Base-by-base conservation (phyloP, 2,797 vertebrate species). In the Vireo griseus region DNA sequence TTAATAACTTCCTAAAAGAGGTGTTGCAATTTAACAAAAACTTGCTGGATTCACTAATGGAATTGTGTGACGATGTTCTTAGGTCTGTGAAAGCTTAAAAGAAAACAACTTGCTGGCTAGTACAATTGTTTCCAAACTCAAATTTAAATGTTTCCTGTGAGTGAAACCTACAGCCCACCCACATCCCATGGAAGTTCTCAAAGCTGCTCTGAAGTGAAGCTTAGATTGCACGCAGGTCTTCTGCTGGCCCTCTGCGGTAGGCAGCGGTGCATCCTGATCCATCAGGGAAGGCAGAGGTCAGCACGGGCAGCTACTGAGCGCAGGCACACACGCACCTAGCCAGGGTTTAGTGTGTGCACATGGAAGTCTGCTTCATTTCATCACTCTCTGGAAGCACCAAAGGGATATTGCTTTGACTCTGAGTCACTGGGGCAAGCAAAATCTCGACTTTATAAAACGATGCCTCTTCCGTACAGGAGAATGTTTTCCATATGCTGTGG, bases 401-500 rank as follows among this genome's bases (percentile, higher is more conserved):
- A 88, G 68, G 66, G 61, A 57, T 90, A 68, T 72, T 94, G 47
- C 66, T 88, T 72, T 50, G 54, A 63, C 75, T 81, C 57, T 33
- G 44, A 94, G 61, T 75, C 71, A 68, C 48, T 4, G 1, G 16
- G 67, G 73, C 48, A 81, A 92, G 85, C 6, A 72, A 88, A 88
- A 78, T 83, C 79, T 69, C 11, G 3, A 20, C 39, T 91, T 94
- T 39, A 91, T 75, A 62, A 75, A 88, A 65, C 0, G 0, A 21
- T 83, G 73, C 33, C n/a, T 90, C 79, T 84, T 24, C n/a, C 19
- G 6, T 33, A 55, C 28, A 9, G 51, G 31, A 33, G 77, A 94
- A 86, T 95, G 76, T 18, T 86, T 95, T 85, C 94, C 91, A 83
- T 86, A 90, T 91, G 91, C 45, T 80, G 35, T 25, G 47, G 65